Conservation (phyloP, 2,797 vertebrate genomes). For the Hozukius guyotensis region DNA sequence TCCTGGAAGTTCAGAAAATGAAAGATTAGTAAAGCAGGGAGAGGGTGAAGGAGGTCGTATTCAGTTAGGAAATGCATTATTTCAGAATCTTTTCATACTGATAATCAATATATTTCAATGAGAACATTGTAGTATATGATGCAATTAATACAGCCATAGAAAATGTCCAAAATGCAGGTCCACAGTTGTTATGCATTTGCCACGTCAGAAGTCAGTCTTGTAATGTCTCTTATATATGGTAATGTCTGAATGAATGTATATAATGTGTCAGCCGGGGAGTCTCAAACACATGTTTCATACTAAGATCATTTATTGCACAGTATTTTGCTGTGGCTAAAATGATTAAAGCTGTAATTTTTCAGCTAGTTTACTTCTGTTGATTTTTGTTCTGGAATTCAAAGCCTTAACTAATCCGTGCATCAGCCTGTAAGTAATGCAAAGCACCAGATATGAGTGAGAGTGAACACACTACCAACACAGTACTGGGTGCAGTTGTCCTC, state of each 20-base stretch:
- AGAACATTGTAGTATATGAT: neutral
- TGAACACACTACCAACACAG: neutral
- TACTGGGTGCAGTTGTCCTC: neutral
- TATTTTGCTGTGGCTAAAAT: neutral
- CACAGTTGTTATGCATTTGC: neutral
- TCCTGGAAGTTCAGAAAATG: conserved; percentile 22
- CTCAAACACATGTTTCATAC: neutral
- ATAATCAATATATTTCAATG: neutral
- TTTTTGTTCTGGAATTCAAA: neutral
- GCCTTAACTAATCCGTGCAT: neutral
- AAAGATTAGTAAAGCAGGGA: neutral
- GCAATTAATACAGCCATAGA: neutral
- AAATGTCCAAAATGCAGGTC: neutral
- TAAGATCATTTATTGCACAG: neutral
- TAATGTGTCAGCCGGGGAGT: neutral
- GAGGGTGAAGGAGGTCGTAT: neutral
- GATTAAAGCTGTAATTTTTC: neutral
- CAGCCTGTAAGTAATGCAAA: neutral
- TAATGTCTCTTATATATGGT: neutral
- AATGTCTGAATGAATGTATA: neutral
- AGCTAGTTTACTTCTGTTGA: neutral
- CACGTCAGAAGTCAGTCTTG: neutral
- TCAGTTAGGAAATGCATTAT: neutral
- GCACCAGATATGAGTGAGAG: no score
- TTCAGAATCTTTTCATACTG: neutral